A percentile compares a stretch with the other conserved stretches of the same genome.
These are phyloP conservation scores for Chamaetylas fuelleborni DNA, from an alignment of 2,113 vertebrate species.

Conservation along the genomic window DNA sequence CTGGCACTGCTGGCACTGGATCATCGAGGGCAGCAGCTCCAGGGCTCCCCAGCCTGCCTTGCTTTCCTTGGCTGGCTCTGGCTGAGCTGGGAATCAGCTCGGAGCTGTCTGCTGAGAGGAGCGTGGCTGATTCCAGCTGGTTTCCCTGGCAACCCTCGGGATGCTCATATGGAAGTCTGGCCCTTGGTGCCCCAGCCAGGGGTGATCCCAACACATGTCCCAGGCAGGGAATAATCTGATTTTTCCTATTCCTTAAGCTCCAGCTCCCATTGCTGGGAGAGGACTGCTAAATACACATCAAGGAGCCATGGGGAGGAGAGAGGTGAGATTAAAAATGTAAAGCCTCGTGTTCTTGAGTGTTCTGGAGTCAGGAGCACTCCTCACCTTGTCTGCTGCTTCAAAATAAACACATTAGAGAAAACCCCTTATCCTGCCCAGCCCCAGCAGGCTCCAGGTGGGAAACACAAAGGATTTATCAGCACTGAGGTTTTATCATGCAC, in stretches of 20 bases:
- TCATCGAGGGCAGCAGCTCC: background rate
- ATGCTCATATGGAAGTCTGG: rapidly evolving
- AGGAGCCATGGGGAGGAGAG: background rate
- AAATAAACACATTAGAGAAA: background rate
- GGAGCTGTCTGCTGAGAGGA: background rate
- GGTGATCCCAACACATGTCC: rapidly evolving
- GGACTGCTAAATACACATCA: background rate
- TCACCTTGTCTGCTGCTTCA: background rate
- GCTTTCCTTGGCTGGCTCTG: background rate
- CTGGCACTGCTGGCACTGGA: background rate
- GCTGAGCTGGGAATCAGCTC: background rate
- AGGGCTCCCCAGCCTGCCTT: background rate
- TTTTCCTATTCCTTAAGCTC: background rate
- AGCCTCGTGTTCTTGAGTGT: rapidly evolving
- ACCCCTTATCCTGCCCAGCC: background rate
- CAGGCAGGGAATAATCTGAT: background rate
- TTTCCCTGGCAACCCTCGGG: background rate
- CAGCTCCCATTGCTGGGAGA: background rate
- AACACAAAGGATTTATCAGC: background rate
- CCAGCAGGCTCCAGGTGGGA: background rate
- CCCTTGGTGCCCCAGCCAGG: rapidly evolving
- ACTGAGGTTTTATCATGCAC: background rate
- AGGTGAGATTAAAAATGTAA: background rate
- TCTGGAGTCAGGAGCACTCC: background rate
- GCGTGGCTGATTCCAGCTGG: too few relatives aligned